A percentile compares a stretch with the other conserved stretches of the same genome.
phyloP scores from a whole-genome alignment of 2,797 vertebrate genomes.

The Gymnoscopelus microlampas region DNA sequence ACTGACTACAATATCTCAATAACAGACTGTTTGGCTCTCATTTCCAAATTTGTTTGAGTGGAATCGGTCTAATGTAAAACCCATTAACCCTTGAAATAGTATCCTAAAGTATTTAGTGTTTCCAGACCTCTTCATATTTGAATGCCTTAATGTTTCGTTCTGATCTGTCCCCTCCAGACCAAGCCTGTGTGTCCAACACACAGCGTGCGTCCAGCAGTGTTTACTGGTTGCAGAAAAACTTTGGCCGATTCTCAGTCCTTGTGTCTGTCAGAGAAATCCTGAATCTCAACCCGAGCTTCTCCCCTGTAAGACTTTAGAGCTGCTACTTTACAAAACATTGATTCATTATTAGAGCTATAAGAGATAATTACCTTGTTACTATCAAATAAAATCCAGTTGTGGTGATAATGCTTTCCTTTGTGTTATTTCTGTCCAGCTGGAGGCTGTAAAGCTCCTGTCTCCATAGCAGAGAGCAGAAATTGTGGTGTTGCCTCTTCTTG shows the following conservation, averaged over 20 bases:
- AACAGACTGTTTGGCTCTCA: too few relatives aligned
- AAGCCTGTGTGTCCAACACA: slow-evolving; percentile 55
- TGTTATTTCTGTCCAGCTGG: slow-evolving; percentile 54
- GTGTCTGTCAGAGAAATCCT: slow-evolving; percentile 57
- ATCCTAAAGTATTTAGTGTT: too few relatives aligned
- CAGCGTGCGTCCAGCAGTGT: slow-evolving; percentile 33
- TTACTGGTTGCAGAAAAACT: slow-evolving; percentile 65
- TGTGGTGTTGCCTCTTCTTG: slow-evolving; percentile 61
- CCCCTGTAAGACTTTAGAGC: slow-evolving; percentile 55
- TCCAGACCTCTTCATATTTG: too few relatives aligned
- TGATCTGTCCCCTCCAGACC: slow-evolving; percentile 41
- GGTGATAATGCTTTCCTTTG: too few relatives aligned
- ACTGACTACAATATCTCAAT: not conserved
- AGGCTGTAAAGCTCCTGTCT: slow-evolving; percentile 52
- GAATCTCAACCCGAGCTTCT: slow-evolving; percentile 64
- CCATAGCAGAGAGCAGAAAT: slow-evolving; percentile 65
- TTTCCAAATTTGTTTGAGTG: too few relatives aligned
- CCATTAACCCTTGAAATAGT: too few relatives aligned
- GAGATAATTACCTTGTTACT: too few relatives aligned
- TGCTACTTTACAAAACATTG: not conserved
- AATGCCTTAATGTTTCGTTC: not conserved
- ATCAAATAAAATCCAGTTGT: too few relatives aligned
- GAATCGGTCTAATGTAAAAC: too few relatives aligned
- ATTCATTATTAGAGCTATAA: not conserved
- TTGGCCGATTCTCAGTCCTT: slow-evolving; percentile 68